phyloP scores from a whole-genome alignment of 1,140 invertebrate genomes.

The Drosophila hydei region DNA sequence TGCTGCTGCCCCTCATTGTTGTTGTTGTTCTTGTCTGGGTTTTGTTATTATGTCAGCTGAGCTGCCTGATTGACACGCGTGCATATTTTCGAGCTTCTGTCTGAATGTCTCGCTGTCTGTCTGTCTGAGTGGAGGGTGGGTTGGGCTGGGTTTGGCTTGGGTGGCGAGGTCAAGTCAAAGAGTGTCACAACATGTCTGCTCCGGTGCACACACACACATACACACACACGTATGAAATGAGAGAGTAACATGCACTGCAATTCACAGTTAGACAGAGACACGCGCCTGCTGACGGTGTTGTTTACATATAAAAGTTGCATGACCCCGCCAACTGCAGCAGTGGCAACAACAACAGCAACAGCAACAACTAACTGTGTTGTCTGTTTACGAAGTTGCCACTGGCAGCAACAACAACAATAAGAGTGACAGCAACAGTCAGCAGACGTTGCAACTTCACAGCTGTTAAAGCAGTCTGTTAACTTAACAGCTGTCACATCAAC shows the following conservation, averaged over 20 bases:
- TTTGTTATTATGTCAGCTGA: slow-evolving; percentile 65
- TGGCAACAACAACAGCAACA: slow-evolving; percentile 23
- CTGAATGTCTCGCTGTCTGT: slow-evolving; percentile 28
- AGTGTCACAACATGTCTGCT: slow-evolving; percentile 81
- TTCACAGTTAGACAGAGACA: slow-evolving; percentile 44
- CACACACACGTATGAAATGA: slow-evolving; percentile 28
- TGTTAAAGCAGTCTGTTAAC: slow-evolving; percentile 27
- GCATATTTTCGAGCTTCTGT: slow-evolving; percentile 50
- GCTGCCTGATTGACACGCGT: slow-evolving; percentile 60
- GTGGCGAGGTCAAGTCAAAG: slow-evolving; percentile 77
- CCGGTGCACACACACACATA: slow-evolving; percentile 61
- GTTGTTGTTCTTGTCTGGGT: slow-evolving; percentile 17
- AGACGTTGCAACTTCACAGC: slow-evolving; percentile 39
- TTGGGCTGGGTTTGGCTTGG: slow-evolving; percentile 9
- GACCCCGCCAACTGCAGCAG: slow-evolving; percentile 59
- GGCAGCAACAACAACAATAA: slow-evolving; percentile 26
- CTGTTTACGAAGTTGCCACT: slow-evolving; percentile 53
- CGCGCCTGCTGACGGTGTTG: slow-evolving; percentile 63
- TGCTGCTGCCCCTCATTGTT: background rate
- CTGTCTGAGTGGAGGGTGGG: background rate
- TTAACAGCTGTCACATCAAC: slow-evolving; percentile 38
- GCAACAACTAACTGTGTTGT: slow-evolving; percentile 26
- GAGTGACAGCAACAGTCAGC: slow-evolving; percentile 22
- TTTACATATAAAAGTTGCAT: slow-evolving; percentile 82
- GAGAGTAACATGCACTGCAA: slow-evolving; percentile 37